Conservation (phyloP, 2,113 vertebrate species). For the Rhinoptilus africanus region DNA sequence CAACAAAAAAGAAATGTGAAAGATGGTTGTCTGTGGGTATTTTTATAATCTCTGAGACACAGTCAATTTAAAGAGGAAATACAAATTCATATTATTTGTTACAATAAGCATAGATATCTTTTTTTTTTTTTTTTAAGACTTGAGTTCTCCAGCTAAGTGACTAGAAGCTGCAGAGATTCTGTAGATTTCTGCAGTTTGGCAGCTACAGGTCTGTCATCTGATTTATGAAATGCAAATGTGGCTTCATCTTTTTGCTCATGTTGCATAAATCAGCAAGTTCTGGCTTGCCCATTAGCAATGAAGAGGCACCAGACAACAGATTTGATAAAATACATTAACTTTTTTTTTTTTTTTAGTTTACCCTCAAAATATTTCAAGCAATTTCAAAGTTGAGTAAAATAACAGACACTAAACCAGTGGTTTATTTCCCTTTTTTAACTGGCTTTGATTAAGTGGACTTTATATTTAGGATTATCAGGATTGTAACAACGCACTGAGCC, state of each 20-base stretch:
- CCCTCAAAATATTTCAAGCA: neutral
- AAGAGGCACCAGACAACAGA: neutral
- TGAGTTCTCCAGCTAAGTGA: neutral
- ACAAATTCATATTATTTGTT: neutral
- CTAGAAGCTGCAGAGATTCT: neutral
- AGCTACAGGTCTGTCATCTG: neutral
- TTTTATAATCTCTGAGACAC: neutral
- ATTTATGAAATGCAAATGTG: constrained; percentile 12
- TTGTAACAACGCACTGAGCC: neutral
- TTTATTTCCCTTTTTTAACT: neutral
- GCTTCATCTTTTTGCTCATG: neutral
- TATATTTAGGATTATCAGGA: neutral
- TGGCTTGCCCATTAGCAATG: neutral
- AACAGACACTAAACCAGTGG: neutral
- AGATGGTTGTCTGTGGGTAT: neutral
- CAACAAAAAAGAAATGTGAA: neutral
- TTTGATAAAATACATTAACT: neutral
- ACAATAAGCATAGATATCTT: neutral
- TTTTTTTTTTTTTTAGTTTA: neutral
- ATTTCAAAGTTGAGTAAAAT: neutral
- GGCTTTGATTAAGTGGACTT: neutral
- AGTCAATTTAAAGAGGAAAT: neutral
- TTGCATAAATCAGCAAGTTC: neutral
- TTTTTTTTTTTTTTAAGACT: neutral
- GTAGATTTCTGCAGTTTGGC: neutral